Conservation (phyloP, 2,888 invertebrate species). For the Laspeyria flexula region DNA sequence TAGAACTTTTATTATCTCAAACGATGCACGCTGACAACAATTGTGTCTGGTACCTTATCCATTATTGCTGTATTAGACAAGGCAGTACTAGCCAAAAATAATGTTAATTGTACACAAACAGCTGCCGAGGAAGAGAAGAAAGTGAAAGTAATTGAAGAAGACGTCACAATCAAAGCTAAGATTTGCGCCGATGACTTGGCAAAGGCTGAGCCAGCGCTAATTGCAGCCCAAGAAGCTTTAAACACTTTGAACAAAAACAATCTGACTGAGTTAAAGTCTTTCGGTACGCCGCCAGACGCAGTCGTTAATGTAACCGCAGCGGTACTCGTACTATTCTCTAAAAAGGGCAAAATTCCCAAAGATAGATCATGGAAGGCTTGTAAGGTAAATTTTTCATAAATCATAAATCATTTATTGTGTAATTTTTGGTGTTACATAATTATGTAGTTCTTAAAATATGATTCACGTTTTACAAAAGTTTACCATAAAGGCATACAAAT, state of each 20-base stretch:
- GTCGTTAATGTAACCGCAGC: constrained; percentile 95
- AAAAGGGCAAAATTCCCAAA: constrained; percentile 94
- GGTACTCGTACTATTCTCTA: constrained; percentile 94
- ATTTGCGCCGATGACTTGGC: constrained; percentile 95
- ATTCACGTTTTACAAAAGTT: too few species aligned
- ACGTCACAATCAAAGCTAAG: constrained; percentile 93
- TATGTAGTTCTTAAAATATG: too few species aligned
- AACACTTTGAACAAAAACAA: constrained; percentile 97
- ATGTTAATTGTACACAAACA: constrained; percentile 39
- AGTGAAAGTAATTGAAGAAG: constrained; percentile 95
- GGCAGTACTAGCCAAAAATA: too few species aligned
- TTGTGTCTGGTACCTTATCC: too few species aligned
- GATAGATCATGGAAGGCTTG: constrained; percentile 97
- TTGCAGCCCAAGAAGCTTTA: constrained; percentile 95
- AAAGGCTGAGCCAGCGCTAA: constrained; percentile 95
- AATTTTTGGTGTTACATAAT: too few species aligned
- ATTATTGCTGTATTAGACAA: too few species aligned
- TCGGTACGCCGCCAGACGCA: constrained; percentile 95
- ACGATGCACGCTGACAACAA: too few species aligned
- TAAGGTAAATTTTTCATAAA: constrained; percentile 82
- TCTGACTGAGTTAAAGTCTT: constrained; percentile 97
- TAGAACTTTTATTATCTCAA: too few species aligned
- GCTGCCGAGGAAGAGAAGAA: constrained; percentile 95
- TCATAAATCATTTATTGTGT: too few species aligned
- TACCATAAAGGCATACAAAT: too few species aligned